Evolutionary conservation across 2,888 invertebrate species (phyloP), one percentile per base, ranked within the genome.

Genomic region (Steromphala cineraria): DNA sequence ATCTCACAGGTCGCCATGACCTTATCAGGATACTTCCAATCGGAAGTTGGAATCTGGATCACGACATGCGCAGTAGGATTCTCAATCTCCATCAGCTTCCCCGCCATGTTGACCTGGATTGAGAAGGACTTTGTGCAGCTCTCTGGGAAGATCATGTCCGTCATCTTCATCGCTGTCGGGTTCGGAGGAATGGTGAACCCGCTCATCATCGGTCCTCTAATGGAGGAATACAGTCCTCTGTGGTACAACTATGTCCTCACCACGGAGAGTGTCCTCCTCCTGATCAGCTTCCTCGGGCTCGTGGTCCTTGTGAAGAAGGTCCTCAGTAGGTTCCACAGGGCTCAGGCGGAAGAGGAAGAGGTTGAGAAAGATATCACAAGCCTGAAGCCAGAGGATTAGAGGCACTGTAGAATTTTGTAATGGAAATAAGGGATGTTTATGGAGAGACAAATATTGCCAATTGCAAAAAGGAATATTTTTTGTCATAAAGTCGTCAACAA

Each of bases 101-200:
- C 88, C 2, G 83, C 84, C 67, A 80, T 86, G n/a, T 85, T 87
- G 52, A 85, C 86, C 0, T 88, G 86, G 87, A 87, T 87, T 0
- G 87, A 88, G 71, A 85, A 87, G 80, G 80, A 83, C 31, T 83
- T 88, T 40, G 56, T 87, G 36, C 79, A 82, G 36, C 86, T 88
- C 2, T 84, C 85, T 0, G 87, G 87, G 0, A 85, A 81, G 75
- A 80, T 88, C 15, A 82, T 87, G 0, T 82, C 86, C 4, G 81
- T 86, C 52, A 84, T 88, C 56, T 81, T 87, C 13, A 82, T 87
- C 19, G 78, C 85, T 0, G 82, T 85, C 0, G 84, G 85, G 2
- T 67, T 75, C 4, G 86, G 87, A 0, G 71, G 83, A 4, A 84
- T 86, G 83, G n/a, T 87, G 13, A 88, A 86, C 62, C 88, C 88